Percentiles rank a stretch among this genome's conserved stretches.
Conservation (phyloP, 1,140 invertebrate species). For the Drosophila elegans region DNA sequence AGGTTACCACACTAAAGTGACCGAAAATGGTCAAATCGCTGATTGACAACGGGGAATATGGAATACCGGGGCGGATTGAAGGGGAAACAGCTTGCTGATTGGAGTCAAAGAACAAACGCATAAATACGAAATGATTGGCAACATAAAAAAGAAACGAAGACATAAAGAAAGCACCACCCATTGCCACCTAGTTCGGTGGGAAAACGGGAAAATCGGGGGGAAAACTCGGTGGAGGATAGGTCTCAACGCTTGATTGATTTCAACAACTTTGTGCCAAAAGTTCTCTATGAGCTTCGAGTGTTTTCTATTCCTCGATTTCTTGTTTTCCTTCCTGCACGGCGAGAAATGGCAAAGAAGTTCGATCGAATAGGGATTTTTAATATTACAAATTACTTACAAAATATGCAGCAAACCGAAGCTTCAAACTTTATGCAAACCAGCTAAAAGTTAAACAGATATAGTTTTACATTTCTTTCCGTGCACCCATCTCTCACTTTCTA, state of each 20-base stretch:
- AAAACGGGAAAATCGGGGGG: not conserved
- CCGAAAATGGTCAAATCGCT: conserved; percentile 63
- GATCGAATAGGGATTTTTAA: not conserved
- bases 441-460: no score
- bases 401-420: not conserved
- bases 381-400: not conserved
- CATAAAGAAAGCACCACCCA: conserved; percentile 31
- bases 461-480: not conserved
- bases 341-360: not conserved
- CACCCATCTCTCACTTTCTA: not conserved
- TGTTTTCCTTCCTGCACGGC: not conserved
- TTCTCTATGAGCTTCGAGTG: conserved; percentile 51
- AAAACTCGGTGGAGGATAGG: conserved; percentile 7
- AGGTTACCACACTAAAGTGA: conserved; percentile 39
- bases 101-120: conserved; percentile 70
- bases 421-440: no score
- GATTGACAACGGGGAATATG: conserved; percentile 55
- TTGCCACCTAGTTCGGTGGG: conserved; percentile 53
- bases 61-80: conserved; percentile 1
- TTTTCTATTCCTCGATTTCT: conserved; percentile 22
- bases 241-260: conserved; percentile 74
- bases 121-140: conserved; percentile 80
- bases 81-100: conserved; percentile 31
- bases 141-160: conserved; percentile 52
- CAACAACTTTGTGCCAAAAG: conserved; percentile 68